A percentile compares a stretch with the other conserved stretches of the same genome.
These are phyloP conservation scores for Pygoscelis antarcticus DNA, from an alignment of 2,113 vertebrate species.

Conservation along the genomic window DNA sequence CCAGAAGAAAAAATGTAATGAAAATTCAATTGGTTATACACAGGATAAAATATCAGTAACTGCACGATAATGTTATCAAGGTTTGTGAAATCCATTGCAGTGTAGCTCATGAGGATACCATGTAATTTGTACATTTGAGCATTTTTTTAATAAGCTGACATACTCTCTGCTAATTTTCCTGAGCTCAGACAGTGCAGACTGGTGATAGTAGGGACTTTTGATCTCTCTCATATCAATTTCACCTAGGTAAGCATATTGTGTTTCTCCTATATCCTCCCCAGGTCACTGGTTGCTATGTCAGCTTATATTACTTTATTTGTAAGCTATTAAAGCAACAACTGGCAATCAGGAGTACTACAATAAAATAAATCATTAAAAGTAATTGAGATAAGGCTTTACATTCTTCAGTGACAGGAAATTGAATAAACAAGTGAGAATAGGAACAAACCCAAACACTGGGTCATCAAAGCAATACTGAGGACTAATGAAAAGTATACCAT, in stretches of 20 bases:
- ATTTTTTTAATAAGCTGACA: neutral
- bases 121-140: neutral
- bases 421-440: too few relatives aligned
- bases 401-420: neutral
- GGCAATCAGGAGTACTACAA: neutral
- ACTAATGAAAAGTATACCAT: neutral
- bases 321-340: conserved; percentile 19
- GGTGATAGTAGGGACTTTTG: neutral
- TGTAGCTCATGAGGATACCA: neutral
- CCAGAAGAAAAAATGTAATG: neutral
- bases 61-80: neutral
- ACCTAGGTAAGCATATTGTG: conserved; percentile 10
- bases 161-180: neutral
- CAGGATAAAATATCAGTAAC: neutral
- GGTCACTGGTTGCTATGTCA: neutral
- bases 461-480: neutral
- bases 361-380: conserved; percentile 24
- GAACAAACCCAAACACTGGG: neutral
- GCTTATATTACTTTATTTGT: conserved; percentile 17
- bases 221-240: neutral
- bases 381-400: neutral
- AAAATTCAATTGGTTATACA: neutral
- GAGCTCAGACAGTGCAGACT: neutral
- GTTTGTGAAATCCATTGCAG: neutral
- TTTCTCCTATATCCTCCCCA: neutral